Evolutionary conservation across 1,140 invertebrate species (phyloP), one percentile per base, ranked within the genome.

Genomic region (Drosophila chauvacae): DNA sequence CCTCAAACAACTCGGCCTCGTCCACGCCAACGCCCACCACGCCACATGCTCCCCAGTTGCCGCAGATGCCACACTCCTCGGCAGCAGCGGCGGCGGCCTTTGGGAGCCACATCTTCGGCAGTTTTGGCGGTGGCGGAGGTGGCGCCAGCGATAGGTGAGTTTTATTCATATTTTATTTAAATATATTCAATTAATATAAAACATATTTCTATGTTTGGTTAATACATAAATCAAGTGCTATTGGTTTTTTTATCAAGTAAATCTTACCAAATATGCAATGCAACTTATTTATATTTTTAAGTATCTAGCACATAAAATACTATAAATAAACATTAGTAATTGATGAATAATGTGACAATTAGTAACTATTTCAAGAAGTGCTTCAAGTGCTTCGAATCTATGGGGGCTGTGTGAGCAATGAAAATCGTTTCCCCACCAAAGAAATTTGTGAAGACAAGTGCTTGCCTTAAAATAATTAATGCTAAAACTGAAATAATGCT

Each of bases 341-440:
- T 28, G 4, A 28, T 28, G 5, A 5, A 28, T 28, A 28, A 28
- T 28, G 0, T 28, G 26, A 28, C 26, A 28, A 30, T 30, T 30
- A 23, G 23, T 23, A 23, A 23, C 3, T n/a, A n/a, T 23, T 23
- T 23, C 23, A 23, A 23, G 23, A 23, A 23, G 23, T 23, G 23
- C n/a, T n/a, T 23, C 23, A 3, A 94, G 3, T 95, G 95, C 69
- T 97, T 97, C 77, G 93, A 30, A 7, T 95, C 20, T 97, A 96
- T 80, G 95, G 96, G 9, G 96, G 97, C 3, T 98, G 97, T 91
- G 94, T 97, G 44, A 98, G 97, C 45, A 99, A 99, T 91, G 95
- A 94, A 41, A 98, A 98, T 92, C 95, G 95, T 74, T 99, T 98
- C 92, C 1, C 0, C 0, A 16, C 14, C 0, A 18, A 70, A n/a